Evolutionary conservation across 2,888 invertebrate genomes (phyloP), one percentile per base, ranked within the genome.

Genomic region (Cryptocheilus praepositus): DNA sequence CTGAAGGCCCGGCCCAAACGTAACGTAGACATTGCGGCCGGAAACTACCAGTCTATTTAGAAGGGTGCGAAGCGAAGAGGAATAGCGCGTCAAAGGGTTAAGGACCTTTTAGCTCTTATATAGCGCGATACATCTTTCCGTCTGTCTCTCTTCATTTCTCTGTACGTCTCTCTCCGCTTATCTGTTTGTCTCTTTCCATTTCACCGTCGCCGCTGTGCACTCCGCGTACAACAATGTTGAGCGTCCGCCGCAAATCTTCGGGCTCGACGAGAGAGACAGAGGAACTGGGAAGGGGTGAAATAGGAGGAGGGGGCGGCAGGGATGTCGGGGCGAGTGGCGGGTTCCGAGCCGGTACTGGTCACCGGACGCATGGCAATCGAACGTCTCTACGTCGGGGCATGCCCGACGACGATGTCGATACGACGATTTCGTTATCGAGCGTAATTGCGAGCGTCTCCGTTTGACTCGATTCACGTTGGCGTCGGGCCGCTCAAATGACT

Each of bases 351-450:
- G 51, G 57, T 70, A 70, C 61, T 62, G 67, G 63, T 74, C 57
- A 70, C 64, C 65, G 62, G 71, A 66, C 61, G 67, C 60, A 67
- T 60, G 66, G 74, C 72, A 76, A 77, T 80, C 75, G 75, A 74
- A 81, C 71, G 70, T 18, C 49, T 69, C 64, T 63, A 64, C 61
- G 69, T 76, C 52, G 64, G 67, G 61, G 61, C 61, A 56, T 57
- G 58, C 67, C 56, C 61, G 66, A 60, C 56, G 56, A 56, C 56
- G 45, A 58, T 66, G 67, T 70, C 64, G 62, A 45, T 53, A 52
- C 51, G 60, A 52, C 60, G 43, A 60, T 61, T 61, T 52, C 60
- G 43, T 44, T 61, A 52, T 51, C 60, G 60, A 28, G 45, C 57
- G 57, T 45, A 49, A 59, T 59, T 59, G 36, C 43, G 25, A 19